Percentiles rank a stretch among this genome's conserved stretches.
Evolutionary conservation across 2,797 vertebrate species (phyloP).

Genomic region (Leptoclinus maculatus): DNA sequence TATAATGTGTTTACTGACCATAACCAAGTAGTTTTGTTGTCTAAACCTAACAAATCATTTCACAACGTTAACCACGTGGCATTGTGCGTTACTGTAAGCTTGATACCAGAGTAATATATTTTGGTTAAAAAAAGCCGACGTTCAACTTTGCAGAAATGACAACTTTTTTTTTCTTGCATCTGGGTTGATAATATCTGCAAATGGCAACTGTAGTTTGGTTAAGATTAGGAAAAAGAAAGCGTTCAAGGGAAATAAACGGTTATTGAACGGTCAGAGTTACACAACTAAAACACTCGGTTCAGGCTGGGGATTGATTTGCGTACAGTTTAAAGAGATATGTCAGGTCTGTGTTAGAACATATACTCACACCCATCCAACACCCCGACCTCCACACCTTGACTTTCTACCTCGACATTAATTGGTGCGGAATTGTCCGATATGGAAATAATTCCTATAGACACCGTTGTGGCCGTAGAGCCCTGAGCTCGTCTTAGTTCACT

Average conservation of each 20-base stretch:
- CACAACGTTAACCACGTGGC: background rate
- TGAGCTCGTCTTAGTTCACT: background rate
- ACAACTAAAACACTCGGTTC: background rate
- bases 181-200: too few species aligned
- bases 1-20: background rate
- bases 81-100: background rate
- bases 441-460: background rate
- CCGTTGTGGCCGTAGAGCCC: background rate
- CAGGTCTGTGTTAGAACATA: background rate
- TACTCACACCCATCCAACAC: background rate
- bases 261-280: background rate
- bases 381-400: background rate
- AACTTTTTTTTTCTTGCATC: too few species aligned
- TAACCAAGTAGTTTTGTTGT: background rate
- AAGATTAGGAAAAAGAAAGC: background rate
- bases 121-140: background rate
- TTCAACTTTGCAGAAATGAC: too few species aligned
- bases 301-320: background rate
- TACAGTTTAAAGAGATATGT: background rate
- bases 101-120: background rate
- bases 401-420: background rate
- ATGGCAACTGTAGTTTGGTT: background rate
- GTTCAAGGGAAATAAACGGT: background rate
- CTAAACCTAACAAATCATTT: background rate
- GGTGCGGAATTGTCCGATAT: background rate